Percentiles rank a stretch among this genome's conserved stretches.
These are phyloP conservation scores for Cavia porcellus DNA, from an alignment of 2,113 vertebrate genomes.

Conservation along the genomic window DNA sequence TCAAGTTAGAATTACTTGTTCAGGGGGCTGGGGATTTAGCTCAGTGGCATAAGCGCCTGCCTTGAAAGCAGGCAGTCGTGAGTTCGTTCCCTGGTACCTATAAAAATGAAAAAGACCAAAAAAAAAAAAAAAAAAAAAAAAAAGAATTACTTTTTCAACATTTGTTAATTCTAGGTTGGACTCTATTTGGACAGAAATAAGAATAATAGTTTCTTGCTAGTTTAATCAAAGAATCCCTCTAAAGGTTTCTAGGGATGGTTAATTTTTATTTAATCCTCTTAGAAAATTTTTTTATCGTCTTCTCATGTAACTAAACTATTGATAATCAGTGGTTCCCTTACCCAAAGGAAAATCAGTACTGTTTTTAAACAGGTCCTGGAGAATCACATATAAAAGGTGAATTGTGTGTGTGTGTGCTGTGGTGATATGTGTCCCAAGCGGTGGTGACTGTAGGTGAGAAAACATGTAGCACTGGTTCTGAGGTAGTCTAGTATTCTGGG, in stretches of 20 bases:
- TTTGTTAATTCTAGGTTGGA: neutral
- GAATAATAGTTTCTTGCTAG: neutral
- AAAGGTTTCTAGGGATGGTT: neutral
- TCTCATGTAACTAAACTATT: neutral
- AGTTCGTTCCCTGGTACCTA: too few relatives aligned
- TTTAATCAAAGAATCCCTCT: neutral
- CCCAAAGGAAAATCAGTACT: neutral
- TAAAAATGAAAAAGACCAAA: too few relatives aligned
- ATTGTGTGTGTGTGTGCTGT: neutral
- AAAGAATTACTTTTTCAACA: neutral
- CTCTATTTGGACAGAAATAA: neutral
- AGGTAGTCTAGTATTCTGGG: neutral
- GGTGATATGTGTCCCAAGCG: neutral
- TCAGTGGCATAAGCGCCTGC: too few relatives aligned
- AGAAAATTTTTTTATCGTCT: neutral
- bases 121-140: too few relatives aligned
- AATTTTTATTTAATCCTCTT: neutral
- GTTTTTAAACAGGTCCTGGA: neutral
- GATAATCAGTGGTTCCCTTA: neutral
- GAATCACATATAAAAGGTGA: neutral
- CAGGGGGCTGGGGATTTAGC: too few relatives aligned
- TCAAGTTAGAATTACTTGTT: constrained; percentile 1
- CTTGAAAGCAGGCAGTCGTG: too few relatives aligned
- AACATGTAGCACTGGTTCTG: neutral
- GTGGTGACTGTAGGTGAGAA: neutral